phyloP scores from a whole-genome alignment of 2,888 invertebrate genomes.

The Caradrina kadenii region DNA sequence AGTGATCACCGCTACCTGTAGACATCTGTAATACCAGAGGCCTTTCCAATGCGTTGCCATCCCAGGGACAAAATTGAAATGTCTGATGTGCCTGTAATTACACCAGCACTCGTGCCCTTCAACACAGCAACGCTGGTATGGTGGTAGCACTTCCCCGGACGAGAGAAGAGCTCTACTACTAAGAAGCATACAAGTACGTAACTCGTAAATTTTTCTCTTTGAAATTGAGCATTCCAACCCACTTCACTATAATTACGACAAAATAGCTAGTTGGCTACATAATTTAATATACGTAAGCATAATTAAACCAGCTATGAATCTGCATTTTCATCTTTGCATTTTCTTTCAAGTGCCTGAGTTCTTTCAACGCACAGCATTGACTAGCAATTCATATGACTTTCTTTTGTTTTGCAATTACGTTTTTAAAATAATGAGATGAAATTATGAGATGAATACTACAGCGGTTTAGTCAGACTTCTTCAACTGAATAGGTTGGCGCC shows the following conservation, averaged over 20 bases:
- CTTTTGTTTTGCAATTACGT: neutral
- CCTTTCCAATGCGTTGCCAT: too few relatives aligned
- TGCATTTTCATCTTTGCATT: slow-evolving; percentile 7
- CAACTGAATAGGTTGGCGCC: slow-evolving; percentile 25
- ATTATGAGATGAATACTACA: neutral
- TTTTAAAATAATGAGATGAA: too few relatives aligned
- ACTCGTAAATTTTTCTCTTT: neutral
- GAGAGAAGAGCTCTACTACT: too few relatives aligned
- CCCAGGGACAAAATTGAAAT: too few relatives aligned
- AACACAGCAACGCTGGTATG: too few relatives aligned
- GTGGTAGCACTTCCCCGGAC: too few relatives aligned
- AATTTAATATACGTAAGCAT: neutral
- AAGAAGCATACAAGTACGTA: too few relatives aligned
- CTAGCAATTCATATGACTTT: neutral
- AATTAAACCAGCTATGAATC: slow-evolving; percentile 22
- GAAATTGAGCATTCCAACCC: neutral
- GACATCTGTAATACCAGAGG: too few relatives aligned
- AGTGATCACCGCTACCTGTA: too few relatives aligned
- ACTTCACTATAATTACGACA: slow-evolving; percentile 1
- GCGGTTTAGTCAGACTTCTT: slow-evolving; percentile 5
- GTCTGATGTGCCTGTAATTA: too few relatives aligned
- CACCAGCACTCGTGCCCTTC: too few relatives aligned
- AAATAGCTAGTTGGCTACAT: neutral
- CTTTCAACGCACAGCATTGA: slow-evolving; percentile 7
- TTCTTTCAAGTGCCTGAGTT: slow-evolving; percentile 6